Percentiles rank a stretch among this genome's conserved stretches.
Conservation (phyloP, 1,140 invertebrate genomes). For the Drosophila elegans region DNA sequence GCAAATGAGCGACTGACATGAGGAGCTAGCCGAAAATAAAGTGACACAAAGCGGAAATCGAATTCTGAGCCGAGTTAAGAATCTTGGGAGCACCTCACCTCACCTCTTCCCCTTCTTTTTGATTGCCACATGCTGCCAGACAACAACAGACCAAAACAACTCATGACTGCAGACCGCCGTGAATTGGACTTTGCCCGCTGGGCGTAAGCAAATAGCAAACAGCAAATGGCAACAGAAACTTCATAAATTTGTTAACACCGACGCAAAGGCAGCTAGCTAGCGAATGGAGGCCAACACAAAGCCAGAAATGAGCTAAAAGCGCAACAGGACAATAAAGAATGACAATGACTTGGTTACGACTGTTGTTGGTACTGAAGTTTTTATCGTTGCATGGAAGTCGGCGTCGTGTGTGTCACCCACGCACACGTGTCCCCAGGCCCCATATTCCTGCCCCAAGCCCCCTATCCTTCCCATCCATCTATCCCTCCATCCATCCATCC, state of each 20-base stretch:
- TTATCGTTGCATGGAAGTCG: conserved; percentile 10
- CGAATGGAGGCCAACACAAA: conserved; percentile 26
- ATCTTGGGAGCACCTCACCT: conserved; percentile 33
- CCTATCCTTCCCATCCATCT: conserved; percentile 2
- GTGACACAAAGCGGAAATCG: conserved; percentile 57
- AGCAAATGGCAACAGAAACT: conserved; percentile 42
- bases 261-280: conserved; percentile 32
- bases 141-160: conserved; percentile 41
- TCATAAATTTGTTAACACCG: conserved; percentile 62
- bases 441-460: conserved; percentile 6
- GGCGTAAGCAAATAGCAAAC: conserved; percentile 49
- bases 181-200: conserved; percentile 57
- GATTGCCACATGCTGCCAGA: conserved; percentile 43
- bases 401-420: conserved; percentile 56
- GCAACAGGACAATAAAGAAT: conserved; percentile 61
- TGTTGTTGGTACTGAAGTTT: conserved; percentile 21
- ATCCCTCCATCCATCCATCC: conserved; percentile 13
- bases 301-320: conserved; percentile 47
- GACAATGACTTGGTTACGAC: conserved; percentile 51
- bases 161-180: conserved; percentile 46
- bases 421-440: conserved; percentile 44
- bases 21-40: conserved; percentile 49
- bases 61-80: conserved; percentile 48
- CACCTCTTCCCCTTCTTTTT: background rate
- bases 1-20: conserved; percentile 45